These are phyloP conservation scores for Cephus rjabovi DNA, from an alignment of 2,888 invertebrate species.

Conservation along the genomic window DNA sequence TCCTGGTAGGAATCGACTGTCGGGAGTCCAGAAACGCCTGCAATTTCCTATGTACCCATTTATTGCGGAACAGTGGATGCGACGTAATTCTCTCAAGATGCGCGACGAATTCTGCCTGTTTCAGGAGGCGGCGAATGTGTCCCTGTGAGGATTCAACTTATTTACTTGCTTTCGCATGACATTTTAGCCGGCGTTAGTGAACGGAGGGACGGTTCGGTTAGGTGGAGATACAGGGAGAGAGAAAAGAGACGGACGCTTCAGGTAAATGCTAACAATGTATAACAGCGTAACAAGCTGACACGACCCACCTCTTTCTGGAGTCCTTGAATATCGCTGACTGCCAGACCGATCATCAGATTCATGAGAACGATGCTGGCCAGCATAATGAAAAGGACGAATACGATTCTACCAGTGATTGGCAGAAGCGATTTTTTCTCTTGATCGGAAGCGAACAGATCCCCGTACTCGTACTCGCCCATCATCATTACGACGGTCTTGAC, in stretches of 20 bases:
- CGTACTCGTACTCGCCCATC: slow-evolving; percentile 71
- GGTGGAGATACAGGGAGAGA: not conserved
- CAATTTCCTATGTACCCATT: slow-evolving; percentile 35
- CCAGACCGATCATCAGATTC: slow-evolving; percentile 71
- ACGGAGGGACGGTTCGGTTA: not conserved
- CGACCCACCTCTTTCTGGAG: slow-evolving; percentile 48
- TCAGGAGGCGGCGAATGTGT: slow-evolving; percentile 46
- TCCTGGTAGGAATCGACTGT: slow-evolving; percentile 35
- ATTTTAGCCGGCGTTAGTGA: not conserved
- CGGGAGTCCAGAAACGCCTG: slow-evolving; percentile 27
- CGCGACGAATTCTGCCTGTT: slow-evolving; percentile 57
- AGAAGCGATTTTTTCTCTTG: slow-evolving; percentile 23
- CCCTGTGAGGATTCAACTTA: slow-evolving; percentile 31
- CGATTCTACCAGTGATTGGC: slow-evolving; percentile 63
- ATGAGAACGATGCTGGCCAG: slow-evolving; percentile 70
- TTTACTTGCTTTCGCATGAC: not conserved
- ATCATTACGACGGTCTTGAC: slow-evolving; percentile 72
- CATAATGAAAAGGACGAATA: slow-evolving; percentile 69
- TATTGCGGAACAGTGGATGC: slow-evolving; percentile 39
- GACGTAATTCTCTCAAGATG: slow-evolving; percentile 50
- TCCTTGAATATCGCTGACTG: slow-evolving; percentile 69
- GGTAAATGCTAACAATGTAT: not conserved
- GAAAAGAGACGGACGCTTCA: not conserved
- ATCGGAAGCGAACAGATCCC: slow-evolving; percentile 57
- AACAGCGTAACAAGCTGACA: slow-evolving; percentile 20